Percentiles rank a stretch among this genome's conserved stretches.
Evolutionary conservation across 2,113 vertebrate species (phyloP).

Genomic region (Bos javanicus): DNA sequence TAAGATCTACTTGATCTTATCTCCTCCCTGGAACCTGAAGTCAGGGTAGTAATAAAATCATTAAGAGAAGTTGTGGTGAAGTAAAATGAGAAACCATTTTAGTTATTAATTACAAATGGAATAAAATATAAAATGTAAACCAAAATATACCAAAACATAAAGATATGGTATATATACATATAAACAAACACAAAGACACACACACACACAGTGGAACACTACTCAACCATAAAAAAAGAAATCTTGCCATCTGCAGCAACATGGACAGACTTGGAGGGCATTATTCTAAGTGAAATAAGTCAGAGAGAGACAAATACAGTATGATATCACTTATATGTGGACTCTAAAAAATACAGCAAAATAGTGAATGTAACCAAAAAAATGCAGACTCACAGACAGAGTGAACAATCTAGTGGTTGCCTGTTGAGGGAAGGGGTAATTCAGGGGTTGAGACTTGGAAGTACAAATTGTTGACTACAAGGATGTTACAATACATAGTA

Average conservation of each 20-base stretch:
- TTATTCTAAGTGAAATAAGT: neutral
- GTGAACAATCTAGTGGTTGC: neutral
- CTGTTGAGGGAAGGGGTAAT: neutral
- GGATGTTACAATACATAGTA: neutral
- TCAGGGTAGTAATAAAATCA: neutral
- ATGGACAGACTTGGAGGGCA: neutral
- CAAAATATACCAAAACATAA: neutral
- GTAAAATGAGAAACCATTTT: neutral
- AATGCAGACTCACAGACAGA: neutral
- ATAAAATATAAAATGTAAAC: neutral
- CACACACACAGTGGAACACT: neutral
- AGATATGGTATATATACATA: neutral
- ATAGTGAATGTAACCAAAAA: neutral
- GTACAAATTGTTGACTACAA: neutral
- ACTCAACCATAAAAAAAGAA: neutral
- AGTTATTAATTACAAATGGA: neutral
- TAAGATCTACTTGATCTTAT: neutral
- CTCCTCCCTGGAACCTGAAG: neutral
- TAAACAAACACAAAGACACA: neutral
- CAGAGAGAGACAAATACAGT: neutral
- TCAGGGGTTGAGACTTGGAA: neutral
- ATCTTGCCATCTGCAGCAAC: neutral
- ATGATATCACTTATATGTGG: neutral
- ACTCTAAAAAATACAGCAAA: neutral
- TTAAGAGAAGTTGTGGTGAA: neutral